Base-by-base conservation (phyloP, 2,888 invertebrate species). In the Cremastobaeus sp. region DNA sequence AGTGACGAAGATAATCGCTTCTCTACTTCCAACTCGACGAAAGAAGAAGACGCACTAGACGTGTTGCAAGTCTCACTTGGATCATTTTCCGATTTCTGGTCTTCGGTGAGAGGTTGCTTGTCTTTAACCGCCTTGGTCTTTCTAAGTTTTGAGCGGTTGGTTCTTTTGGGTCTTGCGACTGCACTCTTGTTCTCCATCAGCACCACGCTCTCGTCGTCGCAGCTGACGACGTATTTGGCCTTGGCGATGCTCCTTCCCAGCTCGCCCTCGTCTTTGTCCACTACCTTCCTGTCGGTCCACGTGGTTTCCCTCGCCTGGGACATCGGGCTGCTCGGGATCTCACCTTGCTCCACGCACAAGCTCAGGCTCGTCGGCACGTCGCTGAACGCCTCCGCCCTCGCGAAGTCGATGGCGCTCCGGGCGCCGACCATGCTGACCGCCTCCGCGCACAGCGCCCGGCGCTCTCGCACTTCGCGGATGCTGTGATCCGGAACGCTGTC, bases 291-390 rank as follows among this genome's bases (percentile, higher is more conserved):
- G 18, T 11, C 14, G 3, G 71, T 80, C 86, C 86, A 85, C n/a
- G 70, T 77, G 4, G 72, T 77, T n/a, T 84, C 83, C 43, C 82
- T 79, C 2, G 85, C 85, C 60, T 81, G 82, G 0, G 83, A 84
- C 86, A 86, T 86, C 9, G 85, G 85, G 66, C 85, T 86, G 74
- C 80, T 84, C 11, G 87, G 87, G 60, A 87, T 84, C 69, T 86
- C 86, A 52, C 87, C 87, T 43, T 81, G 80, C 73, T 87, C 84
- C 0, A 83, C 87, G 77, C 86, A 87, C 3, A 87, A 76, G 15
- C 82, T 86, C 69, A 84, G 65, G 25, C 78, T 82, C n/a, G 84
- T 83, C 1, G 85, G 85, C 6, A 87, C 85, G 52, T 87, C 87
- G 4, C 79, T 77, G 60, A 85, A 87, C 0, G 85, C 80, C 12